Evolutionary conservation across 2,797 vertebrate species (phyloP).

Genomic region (Uromys caudimaculatus): DNA sequence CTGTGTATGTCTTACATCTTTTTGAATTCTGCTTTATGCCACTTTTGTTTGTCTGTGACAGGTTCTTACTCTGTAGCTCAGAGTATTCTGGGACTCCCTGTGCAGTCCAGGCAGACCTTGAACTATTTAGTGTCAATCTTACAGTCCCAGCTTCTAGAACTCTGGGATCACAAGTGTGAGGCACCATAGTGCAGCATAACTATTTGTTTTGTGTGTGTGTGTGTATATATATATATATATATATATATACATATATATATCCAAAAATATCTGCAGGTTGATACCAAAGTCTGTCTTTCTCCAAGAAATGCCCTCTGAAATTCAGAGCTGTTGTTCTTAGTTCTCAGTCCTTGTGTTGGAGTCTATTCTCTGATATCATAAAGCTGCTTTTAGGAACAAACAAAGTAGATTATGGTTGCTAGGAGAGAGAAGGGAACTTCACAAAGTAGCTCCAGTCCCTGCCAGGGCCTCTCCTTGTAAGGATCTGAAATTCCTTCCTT

Average conservation of each 20-base stretch:
- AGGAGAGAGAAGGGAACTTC: neutral
- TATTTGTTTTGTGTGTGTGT: neutral
- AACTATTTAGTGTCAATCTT: neutral
- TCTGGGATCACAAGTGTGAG: neutral
- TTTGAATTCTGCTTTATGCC: neutral
- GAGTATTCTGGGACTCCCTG: neutral
- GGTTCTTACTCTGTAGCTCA: neutral
- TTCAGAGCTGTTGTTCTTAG: neutral
- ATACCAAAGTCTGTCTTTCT: neutral
- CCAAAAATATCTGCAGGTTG: neutral
- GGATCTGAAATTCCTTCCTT: neutral
- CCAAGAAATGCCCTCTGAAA: neutral
- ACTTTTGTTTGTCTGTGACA: neutral
- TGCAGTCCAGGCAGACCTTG: neutral
- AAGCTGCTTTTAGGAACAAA: constrained; percentile 19
- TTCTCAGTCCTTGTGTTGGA: neutral
- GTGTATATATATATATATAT: neutral
- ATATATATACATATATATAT: neutral
- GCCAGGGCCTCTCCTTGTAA: neutral
- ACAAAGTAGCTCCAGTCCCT: neutral
- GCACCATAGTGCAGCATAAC: neutral
- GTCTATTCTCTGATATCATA: neutral
- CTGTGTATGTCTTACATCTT: neutral
- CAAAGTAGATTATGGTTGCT: neutral
- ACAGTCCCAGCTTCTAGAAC: neutral